Evolutionary conservation across 2,888 invertebrate species (phyloP).

Genomic region (Caenorhabditis sp.): DNA sequence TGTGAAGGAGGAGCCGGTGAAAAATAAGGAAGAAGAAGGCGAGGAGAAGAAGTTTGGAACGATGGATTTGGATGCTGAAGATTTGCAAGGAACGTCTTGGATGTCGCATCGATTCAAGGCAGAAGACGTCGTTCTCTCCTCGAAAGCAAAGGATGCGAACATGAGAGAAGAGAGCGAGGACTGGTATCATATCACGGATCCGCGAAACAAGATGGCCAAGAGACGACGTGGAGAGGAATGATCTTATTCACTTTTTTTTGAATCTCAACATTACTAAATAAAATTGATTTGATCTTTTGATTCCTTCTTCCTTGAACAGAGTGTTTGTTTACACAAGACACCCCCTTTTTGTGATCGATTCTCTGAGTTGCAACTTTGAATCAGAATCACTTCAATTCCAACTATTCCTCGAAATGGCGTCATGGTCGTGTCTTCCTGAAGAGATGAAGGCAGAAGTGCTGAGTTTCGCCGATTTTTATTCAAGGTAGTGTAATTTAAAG

Average conservation of each 20-base stretch:
- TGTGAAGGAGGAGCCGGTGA: constrained; percentile 60
- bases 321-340: constrained; percentile 32
- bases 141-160: constrained; percentile 85
- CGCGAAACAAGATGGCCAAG: constrained; percentile 94
- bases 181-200: constrained; percentile 97
- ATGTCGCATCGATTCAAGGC: constrained; percentile 78
- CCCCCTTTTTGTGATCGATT: constrained; percentile 10
- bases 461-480: constrained; percentile 1
- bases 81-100: constrained; percentile 76
- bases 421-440: constrained; percentile 6
- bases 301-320: not conserved
- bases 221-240: constrained; percentile 88
- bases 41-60: constrained; percentile 81
- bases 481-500: no score
- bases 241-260: constrained; percentile 8
- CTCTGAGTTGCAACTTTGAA: constrained; percentile 2
- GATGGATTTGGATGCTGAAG: constrained; percentile 84
- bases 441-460: constrained; percentile 2
- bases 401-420: not conserved
- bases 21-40: constrained; percentile 60
- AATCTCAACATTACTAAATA: not conserved
- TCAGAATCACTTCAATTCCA: not conserved
- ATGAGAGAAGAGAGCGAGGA: constrained; percentile 90
- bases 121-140: constrained; percentile 74
- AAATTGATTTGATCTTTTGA: not conserved